Base-by-base conservation (phyloP, 2,797 vertebrate genomes). In the Melopsittacus undulatus region DNA sequence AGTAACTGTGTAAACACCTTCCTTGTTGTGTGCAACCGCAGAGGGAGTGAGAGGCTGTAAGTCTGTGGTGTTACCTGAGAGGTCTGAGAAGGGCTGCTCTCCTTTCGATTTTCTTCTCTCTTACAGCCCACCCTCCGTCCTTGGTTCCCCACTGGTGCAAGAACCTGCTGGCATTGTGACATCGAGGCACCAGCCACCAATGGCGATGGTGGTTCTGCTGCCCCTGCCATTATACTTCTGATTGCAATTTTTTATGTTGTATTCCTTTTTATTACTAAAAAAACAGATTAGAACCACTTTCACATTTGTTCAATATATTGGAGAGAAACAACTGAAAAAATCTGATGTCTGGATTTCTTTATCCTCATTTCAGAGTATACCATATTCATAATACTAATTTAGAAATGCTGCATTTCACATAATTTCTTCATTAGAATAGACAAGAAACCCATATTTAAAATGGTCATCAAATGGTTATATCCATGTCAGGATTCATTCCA, bases 221-320 rank as follows among this genome's bases (percentile, higher is more conserved):
- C 29, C 38, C 20, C 56, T 52, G 12, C 29, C 1, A 0, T 27
- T 52, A 23, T 0, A 1, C 36, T 36, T 36, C 11, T 54, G n/a
- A n/a, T 36, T 89, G 59, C 11, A 6, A 2, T 46, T 78, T 48
- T 64, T 4, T 61, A 5, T 57, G 26, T 63, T 56, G 24, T 49
- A 27, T 36, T 88, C 21, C 6, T 51, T 82, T 69, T 68, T 36
- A 32, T 68, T 78, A 29, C n/a, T 72, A 59, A 87, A 76, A 76
- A 83, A 69, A 51, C 16, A 24, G 45, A 40, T 85, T n/a, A 14
- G 18, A 27, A 45, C 2, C 0, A 2, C 30, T 76, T 42, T 69
- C 57, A 42, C 20, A 4, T 70, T 80, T 66, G 6, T 66, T 85
- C 78, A 32, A 32, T 73, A 5, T n/a, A 4, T 36, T 81, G 64